Percentiles rank a stretch among this genome's conserved stretches.
These are phyloP conservation scores for Sebastes iracundus DNA, from an alignment of 2,797 vertebrate species.

Conservation along the genomic window DNA sequence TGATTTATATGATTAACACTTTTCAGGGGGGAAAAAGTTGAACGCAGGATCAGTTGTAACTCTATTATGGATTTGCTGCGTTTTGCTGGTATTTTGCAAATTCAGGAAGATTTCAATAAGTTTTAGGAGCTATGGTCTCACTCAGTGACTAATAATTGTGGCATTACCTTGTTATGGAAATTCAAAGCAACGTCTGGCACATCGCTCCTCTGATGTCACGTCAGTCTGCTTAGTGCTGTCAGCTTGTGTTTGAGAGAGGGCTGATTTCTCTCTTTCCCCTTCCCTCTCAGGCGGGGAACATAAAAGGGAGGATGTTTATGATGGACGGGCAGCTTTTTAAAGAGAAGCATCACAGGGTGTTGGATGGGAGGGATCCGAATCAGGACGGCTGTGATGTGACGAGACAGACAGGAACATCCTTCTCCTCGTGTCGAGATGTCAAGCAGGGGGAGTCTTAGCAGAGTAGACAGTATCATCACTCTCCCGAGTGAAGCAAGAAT, in stretches of 20 bases:
- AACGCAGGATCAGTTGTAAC: constrained; percentile 24
- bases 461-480: constrained; percentile 80
- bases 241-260: constrained; percentile 74
- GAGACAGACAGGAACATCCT: constrained; percentile 84
- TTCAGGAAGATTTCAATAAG: constrained; percentile 44
- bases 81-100: constrained; percentile 16
- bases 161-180: constrained; percentile 75
- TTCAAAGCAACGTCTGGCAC: constrained; percentile 71
- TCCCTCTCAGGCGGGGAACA: constrained; percentile 75
- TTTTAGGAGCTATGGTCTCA: constrained; percentile 48
- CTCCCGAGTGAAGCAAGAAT: constrained; percentile 63
- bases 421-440: constrained; percentile 78
- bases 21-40: constrained; percentile 35
- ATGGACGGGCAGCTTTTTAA: constrained; percentile 82
- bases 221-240: constrained; percentile 76
- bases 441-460: constrained; percentile 73
- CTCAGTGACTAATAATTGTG: constrained; percentile 74
- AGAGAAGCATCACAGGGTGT: constrained; percentile 80
- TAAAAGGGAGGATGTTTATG: constrained; percentile 81
- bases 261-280: constrained; percentile 74
- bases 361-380: constrained; percentile 77
- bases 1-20: constrained; percentile 69
- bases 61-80: constrained; percentile 11
- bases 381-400: constrained; percentile 81
- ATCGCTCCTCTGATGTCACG: constrained; percentile 73